These are phyloP conservation scores for Stigmatopora argus DNA, from an alignment of 2,113 vertebrate species.

Conservation along the genomic window DNA sequence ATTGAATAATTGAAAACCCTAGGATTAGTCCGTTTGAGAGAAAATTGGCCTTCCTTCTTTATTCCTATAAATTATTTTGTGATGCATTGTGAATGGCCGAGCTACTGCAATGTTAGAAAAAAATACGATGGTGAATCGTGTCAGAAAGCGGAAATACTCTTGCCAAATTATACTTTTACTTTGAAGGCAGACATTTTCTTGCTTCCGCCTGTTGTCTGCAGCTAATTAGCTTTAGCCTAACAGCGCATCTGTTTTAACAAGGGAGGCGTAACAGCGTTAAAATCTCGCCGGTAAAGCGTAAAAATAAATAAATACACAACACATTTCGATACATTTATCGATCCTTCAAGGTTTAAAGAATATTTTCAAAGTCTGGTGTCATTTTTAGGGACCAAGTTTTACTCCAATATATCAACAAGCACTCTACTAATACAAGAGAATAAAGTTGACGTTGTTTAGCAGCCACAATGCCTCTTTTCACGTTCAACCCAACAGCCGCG, in stretches of 20 bases:
- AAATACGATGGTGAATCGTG: background rate
- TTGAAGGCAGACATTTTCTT: constrained; percentile 39
- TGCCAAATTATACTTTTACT: constrained; percentile 24
- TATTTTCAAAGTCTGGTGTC: constrained; percentile 33
- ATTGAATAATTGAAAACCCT: too few relatives aligned
- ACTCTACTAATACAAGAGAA: constrained; percentile 17
- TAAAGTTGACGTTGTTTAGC: constrained; percentile 39
- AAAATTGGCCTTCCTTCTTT: too few relatives aligned
- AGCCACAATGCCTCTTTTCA: background rate
- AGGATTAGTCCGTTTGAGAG: too few relatives aligned
- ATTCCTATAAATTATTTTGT: too few relatives aligned
- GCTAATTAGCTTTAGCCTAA: constrained; percentile 18
- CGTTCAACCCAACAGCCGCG: background rate
- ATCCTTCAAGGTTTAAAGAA: constrained; percentile 59
- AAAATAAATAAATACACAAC: constrained; percentile 50
- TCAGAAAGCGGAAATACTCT: background rate
- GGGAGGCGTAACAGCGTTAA: constrained; percentile 65
- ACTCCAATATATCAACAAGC: constrained; percentile 15
- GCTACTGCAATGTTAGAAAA: background rate
- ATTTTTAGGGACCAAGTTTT: constrained; percentile 6
- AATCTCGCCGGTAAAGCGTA: constrained; percentile 49
- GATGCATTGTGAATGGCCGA: background rate
- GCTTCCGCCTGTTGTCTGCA: background rate
- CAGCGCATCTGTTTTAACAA: constrained; percentile 56
- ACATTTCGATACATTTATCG: constrained; percentile 64